These are phyloP conservation scores for Rhagium mordax DNA, from an alignment of 2,888 invertebrate species.

Conservation along the genomic window DNA sequence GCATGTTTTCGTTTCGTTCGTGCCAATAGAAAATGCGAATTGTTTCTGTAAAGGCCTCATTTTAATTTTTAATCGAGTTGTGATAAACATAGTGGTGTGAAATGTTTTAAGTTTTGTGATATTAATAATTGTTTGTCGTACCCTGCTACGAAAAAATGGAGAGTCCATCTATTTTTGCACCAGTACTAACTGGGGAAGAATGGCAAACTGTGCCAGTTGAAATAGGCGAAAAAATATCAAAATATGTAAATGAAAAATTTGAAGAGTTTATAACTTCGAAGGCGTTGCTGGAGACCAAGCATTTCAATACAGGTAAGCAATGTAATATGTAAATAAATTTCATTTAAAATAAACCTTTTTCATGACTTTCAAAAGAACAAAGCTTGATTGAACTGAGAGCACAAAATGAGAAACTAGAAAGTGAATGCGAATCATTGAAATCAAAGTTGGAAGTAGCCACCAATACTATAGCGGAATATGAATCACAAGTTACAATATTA, in stretches of 20 bases:
- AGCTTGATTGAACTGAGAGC: conserved; percentile 54
- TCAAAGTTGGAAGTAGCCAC: conserved; percentile 76
- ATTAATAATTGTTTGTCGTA: not conserved
- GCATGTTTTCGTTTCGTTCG: conserved; percentile 31
- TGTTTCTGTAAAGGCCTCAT: not conserved
- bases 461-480: conserved; percentile 77
- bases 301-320: conserved; percentile 75
- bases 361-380: conserved; percentile 28
- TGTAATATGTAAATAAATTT: conserved; percentile 4
- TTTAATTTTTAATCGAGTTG: conserved; percentile 23
- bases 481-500: conserved; percentile 76
- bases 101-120: conserved; percentile 22
- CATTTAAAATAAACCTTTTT: conserved; percentile 8
- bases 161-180: conserved; percentile 60
- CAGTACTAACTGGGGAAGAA: conserved; percentile 73
- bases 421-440: conserved; percentile 77
- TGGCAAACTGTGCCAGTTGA: conserved; percentile 72
- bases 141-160: conserved; percentile 57
- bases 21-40: not conserved
- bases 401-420: conserved; percentile 73
- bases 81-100: conserved; percentile 19
- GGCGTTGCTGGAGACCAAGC: conserved; percentile 81
- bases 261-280: conserved; percentile 82
- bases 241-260: conserved; percentile 75
- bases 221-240: conserved; percentile 76